A percentile compares a stretch with the other conserved stretches of the same genome.
These are phyloP conservation scores for Andrena flavipes DNA, from an alignment of 2,888 invertebrate genomes.

Conservation along the genomic window DNA sequence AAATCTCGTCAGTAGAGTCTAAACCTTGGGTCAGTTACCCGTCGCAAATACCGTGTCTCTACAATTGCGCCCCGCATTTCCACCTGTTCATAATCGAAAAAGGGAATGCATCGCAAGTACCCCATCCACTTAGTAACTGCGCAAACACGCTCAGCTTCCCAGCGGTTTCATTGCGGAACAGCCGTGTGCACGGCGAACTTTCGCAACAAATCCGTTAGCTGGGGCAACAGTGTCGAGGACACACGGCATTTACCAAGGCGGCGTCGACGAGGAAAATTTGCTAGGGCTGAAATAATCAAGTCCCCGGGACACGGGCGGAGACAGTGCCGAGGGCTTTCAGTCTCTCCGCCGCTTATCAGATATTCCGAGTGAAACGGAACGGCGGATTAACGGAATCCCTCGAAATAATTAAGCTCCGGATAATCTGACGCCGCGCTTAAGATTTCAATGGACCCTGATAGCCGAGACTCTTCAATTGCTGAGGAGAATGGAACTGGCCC, in stretches of 20 bases:
- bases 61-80: neutral
- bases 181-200: neutral
- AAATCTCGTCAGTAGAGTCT: too few relatives aligned
- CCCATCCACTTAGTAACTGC: slow-evolving; percentile 30
- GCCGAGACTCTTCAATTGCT: slow-evolving; percentile 12
- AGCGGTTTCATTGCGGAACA: slow-evolving; percentile 11
- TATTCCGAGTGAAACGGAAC: slow-evolving; percentile 49
- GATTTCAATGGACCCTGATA: slow-evolving; percentile 34
- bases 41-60: neutral
- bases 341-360: slow-evolving; percentile 43
- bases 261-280: slow-evolving; percentile 28
- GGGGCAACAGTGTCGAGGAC: neutral
- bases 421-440: slow-evolving; percentile 49
- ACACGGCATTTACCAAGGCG: slow-evolving; percentile 39
- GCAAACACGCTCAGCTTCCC: slow-evolving; percentile 23
- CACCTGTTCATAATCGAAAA: slow-evolving; percentile 1
- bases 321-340: slow-evolving; percentile 24
- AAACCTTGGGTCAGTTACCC: too few relatives aligned
- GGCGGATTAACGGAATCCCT: slow-evolving; percentile 56
- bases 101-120: slow-evolving; percentile 27
- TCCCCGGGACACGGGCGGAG: slow-evolving; percentile 4
- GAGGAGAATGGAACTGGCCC: slow-evolving; percentile 3
- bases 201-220: slow-evolving; percentile 25
- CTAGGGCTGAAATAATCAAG: slow-evolving; percentile 38
- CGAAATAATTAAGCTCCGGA: slow-evolving; percentile 60